Conservation (phyloP, 2,797 vertebrate species). For the Prunella strophiata region DNA sequence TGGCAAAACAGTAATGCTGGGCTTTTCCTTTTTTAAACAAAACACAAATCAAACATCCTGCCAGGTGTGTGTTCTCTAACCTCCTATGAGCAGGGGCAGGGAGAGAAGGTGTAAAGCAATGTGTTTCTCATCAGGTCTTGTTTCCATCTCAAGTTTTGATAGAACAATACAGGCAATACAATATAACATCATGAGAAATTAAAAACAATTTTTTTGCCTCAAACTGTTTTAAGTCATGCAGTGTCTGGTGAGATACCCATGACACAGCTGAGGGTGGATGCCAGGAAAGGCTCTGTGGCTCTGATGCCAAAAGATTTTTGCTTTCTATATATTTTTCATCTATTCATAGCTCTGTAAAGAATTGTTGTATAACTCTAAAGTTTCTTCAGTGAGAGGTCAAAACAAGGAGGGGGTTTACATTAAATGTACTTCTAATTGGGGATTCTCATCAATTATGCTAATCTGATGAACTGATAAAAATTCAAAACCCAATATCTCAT, state of each 20-base stretch:
- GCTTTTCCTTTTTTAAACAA: neutral
- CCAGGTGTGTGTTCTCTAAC: neutral
- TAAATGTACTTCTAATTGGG: neutral
- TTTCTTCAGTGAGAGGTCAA: neutral
- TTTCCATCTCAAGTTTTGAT: neutral
- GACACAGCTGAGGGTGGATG: neutral
- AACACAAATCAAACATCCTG: neutral
- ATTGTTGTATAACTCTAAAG: neutral
- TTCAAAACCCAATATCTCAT: rapidly evolving
- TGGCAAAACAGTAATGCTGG: neutral
- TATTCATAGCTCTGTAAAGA: rapidly evolving
- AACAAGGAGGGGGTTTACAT: neutral
- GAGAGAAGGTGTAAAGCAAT: neutral
- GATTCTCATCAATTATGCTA: neutral
- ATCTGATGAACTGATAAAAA: neutral
- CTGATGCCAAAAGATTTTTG: neutral
- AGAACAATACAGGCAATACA: neutral
- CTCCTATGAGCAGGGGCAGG: neutral
- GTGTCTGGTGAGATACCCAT: neutral
- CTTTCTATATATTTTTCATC: neutral
- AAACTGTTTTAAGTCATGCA: neutral
- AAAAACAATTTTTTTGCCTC: neutral
- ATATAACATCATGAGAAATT: neutral
- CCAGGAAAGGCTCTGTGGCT: neutral
- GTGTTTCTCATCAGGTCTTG: neutral